Conservation (phyloP, 2,888 invertebrate genomes). For the Caenorhabditis doughertyi region DNA sequence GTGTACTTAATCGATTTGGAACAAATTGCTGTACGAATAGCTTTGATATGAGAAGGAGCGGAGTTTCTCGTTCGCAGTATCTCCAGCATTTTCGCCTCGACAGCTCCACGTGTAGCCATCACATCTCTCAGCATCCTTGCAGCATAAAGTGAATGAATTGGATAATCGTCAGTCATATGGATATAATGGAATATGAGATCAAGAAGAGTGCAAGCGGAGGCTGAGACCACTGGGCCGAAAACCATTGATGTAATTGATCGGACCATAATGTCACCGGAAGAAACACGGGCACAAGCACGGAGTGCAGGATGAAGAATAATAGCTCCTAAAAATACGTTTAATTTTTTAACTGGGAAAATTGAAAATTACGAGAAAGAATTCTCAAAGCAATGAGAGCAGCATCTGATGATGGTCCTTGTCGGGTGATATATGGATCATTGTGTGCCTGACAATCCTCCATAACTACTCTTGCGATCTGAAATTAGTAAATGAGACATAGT, state of each 20-base stretch:
- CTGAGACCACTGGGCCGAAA: constrained; percentile 70
- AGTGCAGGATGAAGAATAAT: constrained; percentile 70
- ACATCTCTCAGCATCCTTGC: constrained; percentile 75
- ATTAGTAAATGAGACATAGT: background rate
- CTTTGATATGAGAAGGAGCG: constrained; percentile 44
- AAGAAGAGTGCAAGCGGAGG: constrained; percentile 62
- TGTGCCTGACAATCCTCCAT: constrained; percentile 72
- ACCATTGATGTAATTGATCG: constrained; percentile 75
- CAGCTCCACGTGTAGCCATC: constrained; percentile 65
- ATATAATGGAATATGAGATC: constrained; percentile 70
- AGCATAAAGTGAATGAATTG: constrained; percentile 73
- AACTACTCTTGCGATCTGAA: constrained; percentile 72
- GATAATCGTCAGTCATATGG: constrained; percentile 68
- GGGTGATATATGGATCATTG: constrained; percentile 50
- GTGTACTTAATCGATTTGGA: constrained; percentile 59
- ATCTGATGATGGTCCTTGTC: constrained; percentile 63
- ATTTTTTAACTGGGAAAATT: too few species aligned
- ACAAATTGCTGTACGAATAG: constrained; percentile 56
- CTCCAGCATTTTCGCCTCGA: constrained; percentile 68
- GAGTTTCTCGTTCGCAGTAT: constrained; percentile 51
- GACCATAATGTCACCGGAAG: constrained; percentile 74
- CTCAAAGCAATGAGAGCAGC: constrained; percentile 67
- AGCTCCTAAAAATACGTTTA: constrained; percentile 58
- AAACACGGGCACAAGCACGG: constrained; percentile 71
- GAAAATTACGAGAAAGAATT: constrained; percentile 44